Base-by-base conservation (phyloP, 2,888 invertebrate genomes). In the Scaeva pyrastri region DNA sequence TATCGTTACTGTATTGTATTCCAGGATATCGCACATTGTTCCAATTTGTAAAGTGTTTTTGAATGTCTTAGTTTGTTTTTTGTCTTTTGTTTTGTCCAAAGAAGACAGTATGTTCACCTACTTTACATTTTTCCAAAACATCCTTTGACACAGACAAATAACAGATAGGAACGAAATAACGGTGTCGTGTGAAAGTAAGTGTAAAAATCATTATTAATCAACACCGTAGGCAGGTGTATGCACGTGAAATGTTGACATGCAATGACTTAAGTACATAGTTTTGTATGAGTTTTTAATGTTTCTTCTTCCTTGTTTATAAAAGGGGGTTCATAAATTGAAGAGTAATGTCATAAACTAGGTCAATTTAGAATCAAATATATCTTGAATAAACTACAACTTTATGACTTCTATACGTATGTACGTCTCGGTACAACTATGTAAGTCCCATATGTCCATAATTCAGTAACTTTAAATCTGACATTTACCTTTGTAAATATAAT, bases 151-250 rank as follows among this genome's bases (percentile, higher is more conserved):
- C 19, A 36, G 16, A 36, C 31, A 70, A 43, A 74, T 26, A 60
- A 31, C 39, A 73, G 45, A 55, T 11, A 77, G n/a, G n/a, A 36
- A 62, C n/a, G 19, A 45, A 31, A 73, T 45, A 11, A 14, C 19
- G 21, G 58, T 55, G 31, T 80, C 80, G 75, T 71, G 66, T 80
- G 80, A 60, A 68, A 62, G 66, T 74, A 62, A 74, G 74, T 85
- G 75, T 75, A 75, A 76, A 71, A 80, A 85, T 84, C 66, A 58
- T 50, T 84, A 66, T 75, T 80, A 80, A 80, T 85, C 80, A 80
- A 76, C 84, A 72, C 41, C 71, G 14, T 31, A 62, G 31, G 19
- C 68, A 72, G 50, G 66, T 72, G 68, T 80, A 31, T 31, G 80
- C 84, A 85, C 84, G 80, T 80, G 80, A 80, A 60, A 73, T 60